These are phyloP conservation scores for Anthopleura xanthogrammica DNA, from an alignment of 92 coral and sea anemone species.

Conservation along the genomic window DNA sequence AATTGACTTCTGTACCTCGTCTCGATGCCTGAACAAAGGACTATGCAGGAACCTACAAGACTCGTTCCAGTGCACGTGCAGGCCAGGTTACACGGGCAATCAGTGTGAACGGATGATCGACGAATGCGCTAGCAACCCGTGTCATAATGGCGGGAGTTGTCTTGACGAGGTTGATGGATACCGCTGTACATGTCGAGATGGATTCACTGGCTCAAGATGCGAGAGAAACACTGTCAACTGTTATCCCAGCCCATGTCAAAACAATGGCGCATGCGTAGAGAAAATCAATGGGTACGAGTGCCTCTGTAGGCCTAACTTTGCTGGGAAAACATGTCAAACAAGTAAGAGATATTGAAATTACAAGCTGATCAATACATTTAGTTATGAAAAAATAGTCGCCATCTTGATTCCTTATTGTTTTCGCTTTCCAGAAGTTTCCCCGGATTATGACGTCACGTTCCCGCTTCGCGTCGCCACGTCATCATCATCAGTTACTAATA, in stretches of 20 bases:
- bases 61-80: constrained; percentile 71
- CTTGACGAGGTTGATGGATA: constrained; percentile 59
- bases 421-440: constrained; percentile 56
- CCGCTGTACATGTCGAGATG: constrained; percentile 66
- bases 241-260: constrained; percentile 68
- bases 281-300: constrained; percentile 75
- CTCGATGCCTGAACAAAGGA: constrained; percentile 75
- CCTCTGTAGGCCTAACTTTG: constrained; percentile 76
- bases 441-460: constrained; percentile 76
- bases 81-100: constrained; percentile 73
- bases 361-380: too few relatives aligned
- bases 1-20: constrained; percentile 65
- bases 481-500: constrained; percentile 61
- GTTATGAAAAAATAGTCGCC: not conserved
- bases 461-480: constrained; percentile 81
- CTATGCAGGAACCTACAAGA: constrained; percentile 62
- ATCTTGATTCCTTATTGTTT: not conserved
- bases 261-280: constrained; percentile 74
- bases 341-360: constrained; percentile 40
- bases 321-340: constrained; percentile 64
- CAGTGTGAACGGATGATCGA: constrained; percentile 77
- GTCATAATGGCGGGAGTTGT: constrained; percentile 80
- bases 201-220: constrained; percentile 75
- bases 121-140: constrained; percentile 77
- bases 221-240: constrained; percentile 68